A percentile compares a stretch with the other conserved stretches of the same genome.
phyloP scores from a whole-genome alignment of 2,113 vertebrate species.

The Euleptes europaea region DNA sequence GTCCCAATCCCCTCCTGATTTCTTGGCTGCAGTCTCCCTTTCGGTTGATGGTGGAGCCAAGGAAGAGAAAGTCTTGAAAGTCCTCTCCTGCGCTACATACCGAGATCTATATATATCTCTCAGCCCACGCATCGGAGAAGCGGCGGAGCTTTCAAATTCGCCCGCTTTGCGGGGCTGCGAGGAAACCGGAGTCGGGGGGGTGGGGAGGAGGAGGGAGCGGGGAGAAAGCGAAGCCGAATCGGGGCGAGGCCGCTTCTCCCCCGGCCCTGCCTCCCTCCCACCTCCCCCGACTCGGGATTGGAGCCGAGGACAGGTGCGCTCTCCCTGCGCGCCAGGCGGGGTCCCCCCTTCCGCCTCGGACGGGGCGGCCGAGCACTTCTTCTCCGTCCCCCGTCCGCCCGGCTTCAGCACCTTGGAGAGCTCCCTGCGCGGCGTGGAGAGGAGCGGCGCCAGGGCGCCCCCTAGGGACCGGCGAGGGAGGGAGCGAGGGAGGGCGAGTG shows the following conservation, averaged over 20 bases:
- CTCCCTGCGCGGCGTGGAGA: slow-evolving; percentile 13
- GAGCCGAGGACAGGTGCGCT: not conserved
- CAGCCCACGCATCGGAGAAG: slow-evolving; percentile 42
- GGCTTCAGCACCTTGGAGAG: slow-evolving; percentile 44
- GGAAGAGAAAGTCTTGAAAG: no score
- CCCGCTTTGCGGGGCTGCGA: not conserved
- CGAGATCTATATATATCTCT: slow-evolving; percentile 52
- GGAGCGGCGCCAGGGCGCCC: slow-evolving; percentile 22
- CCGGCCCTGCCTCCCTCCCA: slow-evolving; percentile 9
- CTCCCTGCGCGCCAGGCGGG: not conserved
- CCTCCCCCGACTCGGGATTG: slow-evolving; percentile 47
- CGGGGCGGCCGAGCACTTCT: not conserved
- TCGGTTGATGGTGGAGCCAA: no score
- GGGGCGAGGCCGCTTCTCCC: not conserved
- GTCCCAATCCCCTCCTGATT: no score
- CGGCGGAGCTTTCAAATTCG: slow-evolving; percentile 9
- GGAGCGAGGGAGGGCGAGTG: not conserved
- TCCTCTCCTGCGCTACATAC: not conserved
- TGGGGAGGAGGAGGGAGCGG: not conserved
- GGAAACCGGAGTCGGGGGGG: no score
- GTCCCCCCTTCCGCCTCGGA: not conserved
- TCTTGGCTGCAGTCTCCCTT: no score
- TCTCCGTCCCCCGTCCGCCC: no score
- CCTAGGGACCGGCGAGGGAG: not conserved
- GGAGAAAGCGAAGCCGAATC: no score